These are phyloP conservation scores for Eupeodes corollae DNA, from an alignment of 1,140 invertebrate species.

Conservation along the genomic window DNA sequence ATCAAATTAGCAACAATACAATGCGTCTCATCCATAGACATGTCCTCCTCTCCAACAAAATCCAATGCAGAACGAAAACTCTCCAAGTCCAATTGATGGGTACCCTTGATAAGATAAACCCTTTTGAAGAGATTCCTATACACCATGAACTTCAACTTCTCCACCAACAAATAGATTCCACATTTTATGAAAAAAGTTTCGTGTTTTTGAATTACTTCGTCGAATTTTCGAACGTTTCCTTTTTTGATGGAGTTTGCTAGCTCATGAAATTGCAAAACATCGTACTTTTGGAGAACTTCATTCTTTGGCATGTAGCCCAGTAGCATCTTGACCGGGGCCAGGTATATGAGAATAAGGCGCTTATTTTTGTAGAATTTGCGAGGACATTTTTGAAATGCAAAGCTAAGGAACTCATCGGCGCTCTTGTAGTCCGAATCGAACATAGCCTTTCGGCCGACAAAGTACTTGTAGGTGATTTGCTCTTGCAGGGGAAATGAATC, in stretches of 20 bases:
- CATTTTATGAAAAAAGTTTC: constrained; percentile 89
- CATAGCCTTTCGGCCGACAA: constrained; percentile 93
- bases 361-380: constrained; percentile 77
- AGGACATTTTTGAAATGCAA: constrained; percentile 87
- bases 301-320: constrained; percentile 81
- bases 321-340: constrained; percentile 96
- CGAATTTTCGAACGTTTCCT: constrained; percentile 77
- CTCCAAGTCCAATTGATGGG: constrained; percentile 81
- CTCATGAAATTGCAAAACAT: constrained; percentile 81
- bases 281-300: constrained; percentile 73
- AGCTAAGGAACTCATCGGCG: constrained; percentile 84
- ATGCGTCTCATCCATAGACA: constrained; percentile 87
- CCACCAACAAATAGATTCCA: constrained; percentile 93
- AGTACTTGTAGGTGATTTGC: constrained; percentile 93
- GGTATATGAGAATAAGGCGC: constrained; percentile 84
- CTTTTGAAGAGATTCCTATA: constrained; percentile 96
- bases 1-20: constrained; percentile 96
- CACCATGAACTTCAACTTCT: constrained; percentile 89
- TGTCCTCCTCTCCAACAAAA: constrained; percentile 68
- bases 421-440: constrained; percentile 92
- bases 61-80: constrained; percentile 70
- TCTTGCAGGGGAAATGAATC: constrained; percentile 76
- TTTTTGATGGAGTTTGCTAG: constrained; percentile 76
- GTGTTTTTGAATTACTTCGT: constrained; percentile 72
- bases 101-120: constrained; percentile 77